Conservation (phyloP, 2,888 invertebrate species). For the Macaria notata region DNA sequence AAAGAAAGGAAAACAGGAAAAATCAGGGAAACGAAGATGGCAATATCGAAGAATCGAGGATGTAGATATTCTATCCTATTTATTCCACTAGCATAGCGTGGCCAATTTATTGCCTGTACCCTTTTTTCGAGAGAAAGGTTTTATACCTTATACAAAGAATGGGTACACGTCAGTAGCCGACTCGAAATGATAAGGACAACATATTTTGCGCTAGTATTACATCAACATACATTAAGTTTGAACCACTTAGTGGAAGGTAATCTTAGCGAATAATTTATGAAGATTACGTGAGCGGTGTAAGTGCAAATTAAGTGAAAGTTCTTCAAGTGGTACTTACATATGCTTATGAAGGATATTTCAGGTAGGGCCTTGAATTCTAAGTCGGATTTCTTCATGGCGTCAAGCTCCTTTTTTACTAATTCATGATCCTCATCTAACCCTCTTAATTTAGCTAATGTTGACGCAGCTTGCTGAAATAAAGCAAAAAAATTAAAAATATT, state of each 20-base stretch:
- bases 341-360: slow-evolving; percentile 42
- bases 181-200: slow-evolving; percentile 9
- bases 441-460: slow-evolving; percentile 50
- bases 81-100: slow-evolving; percentile 17
- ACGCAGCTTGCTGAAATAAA: slow-evolving; percentile 49
- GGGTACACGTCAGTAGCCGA: slow-evolving; percentile 12
- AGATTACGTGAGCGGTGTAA: slow-evolving; percentile 6
- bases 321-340: slow-evolving; percentile 46
- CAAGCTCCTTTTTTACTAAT: slow-evolving; percentile 44
- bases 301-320: slow-evolving; percentile 14
- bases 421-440: slow-evolving; percentile 49
- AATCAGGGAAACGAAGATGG: slow-evolving; percentile 15
- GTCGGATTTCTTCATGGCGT: slow-evolving; percentile 18
- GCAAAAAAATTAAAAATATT: no score
- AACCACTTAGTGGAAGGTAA: slow-evolving; percentile 10
- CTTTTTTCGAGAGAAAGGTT: slow-evolving; percentile 21
- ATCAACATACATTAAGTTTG: slow-evolving; percentile 2
- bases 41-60: slow-evolving; percentile 20
- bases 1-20: slow-evolving; percentile 16
- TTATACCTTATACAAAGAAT: slow-evolving; percentile 17
- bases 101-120: slow-evolving; percentile 19
- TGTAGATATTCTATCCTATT: slow-evolving; percentile 20
- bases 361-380: slow-evolving; percentile 42
- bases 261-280: slow-evolving; percentile 19
- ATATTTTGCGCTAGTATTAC: slow-evolving; percentile 11